Evolutionary conservation across 2,113 vertebrate genomes (phyloP).

Genomic region (Hystrix brachyura): DNA sequence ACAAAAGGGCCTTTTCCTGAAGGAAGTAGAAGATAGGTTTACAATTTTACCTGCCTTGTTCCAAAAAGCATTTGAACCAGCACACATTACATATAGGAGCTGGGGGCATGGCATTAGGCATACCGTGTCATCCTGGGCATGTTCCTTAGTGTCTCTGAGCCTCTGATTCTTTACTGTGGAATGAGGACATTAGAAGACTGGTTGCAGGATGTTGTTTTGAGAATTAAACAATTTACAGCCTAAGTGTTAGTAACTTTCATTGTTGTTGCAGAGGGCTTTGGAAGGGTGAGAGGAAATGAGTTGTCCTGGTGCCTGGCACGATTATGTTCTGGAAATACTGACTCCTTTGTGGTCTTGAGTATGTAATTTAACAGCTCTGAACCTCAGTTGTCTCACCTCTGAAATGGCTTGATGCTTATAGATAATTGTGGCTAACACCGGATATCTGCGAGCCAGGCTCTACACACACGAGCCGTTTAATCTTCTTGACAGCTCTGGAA

Average conservation of each 20-base stretch:
- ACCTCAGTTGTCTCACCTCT: neutral
- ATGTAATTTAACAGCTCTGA: neutral
- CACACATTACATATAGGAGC: accelerated
- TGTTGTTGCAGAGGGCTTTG: neutral
- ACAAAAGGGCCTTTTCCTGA: neutral
- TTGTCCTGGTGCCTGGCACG: neutral
- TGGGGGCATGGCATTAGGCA: neutral
- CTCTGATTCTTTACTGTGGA: neutral
- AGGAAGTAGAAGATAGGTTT: neutral
- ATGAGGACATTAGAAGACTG: neutral
- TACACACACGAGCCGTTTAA: accelerated
- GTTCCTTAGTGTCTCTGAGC: neutral
- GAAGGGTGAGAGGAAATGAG: neutral
- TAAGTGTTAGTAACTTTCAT: neutral
- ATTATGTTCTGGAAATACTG: neutral
- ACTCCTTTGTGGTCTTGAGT: neutral
- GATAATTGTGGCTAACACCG: too few relatives aligned
- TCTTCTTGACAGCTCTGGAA: neutral
- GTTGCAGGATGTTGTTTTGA: neutral
- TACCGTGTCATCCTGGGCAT: accelerated
- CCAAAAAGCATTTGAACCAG: neutral
- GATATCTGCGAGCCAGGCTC: neutral
- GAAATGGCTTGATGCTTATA: neutral
- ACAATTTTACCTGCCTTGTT: neutral
- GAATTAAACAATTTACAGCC: neutral